These are phyloP conservation scores for Apostichopus parvimensis DNA, from an alignment of 35 echinoderm and acorn worm species.

Conservation along the genomic window DNA sequence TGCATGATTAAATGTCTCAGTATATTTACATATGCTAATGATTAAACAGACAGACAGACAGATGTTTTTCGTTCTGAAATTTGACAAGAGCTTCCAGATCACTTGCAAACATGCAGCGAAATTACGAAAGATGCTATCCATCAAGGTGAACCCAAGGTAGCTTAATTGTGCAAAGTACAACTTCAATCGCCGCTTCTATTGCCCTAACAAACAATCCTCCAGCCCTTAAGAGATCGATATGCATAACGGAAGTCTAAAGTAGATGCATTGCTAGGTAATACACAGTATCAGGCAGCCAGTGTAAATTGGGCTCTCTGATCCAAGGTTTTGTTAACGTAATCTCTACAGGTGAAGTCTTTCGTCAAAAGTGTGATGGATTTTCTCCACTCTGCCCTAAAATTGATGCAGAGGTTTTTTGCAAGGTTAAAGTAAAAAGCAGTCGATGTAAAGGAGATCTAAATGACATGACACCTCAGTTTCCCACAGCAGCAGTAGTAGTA, in stretches of 20 bases:
- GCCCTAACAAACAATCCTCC: not conserved
- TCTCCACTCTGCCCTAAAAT: not conserved
- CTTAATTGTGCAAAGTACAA: not conserved
- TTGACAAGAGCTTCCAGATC: not conserved
- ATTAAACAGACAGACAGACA: not conserved
- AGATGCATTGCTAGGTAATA: not conserved
- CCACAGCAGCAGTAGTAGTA: not conserved
- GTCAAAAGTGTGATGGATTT: not conserved
- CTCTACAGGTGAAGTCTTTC: not conserved
- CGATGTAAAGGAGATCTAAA: not conserved
- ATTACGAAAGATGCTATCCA: no score
- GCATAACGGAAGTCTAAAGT: not conserved
- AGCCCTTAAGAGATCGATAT: not conserved
- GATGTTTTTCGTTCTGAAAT: not conserved
- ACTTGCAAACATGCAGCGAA: no score
- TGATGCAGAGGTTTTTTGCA: constrained; percentile 4
- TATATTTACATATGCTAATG: no score
- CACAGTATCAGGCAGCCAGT: not conserved
- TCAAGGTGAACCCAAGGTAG: not conserved
- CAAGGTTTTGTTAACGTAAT: constrained; percentile 1
- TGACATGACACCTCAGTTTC: not conserved
- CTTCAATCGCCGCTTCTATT: not conserved
- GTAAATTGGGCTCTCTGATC: not conserved
- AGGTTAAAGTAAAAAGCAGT: not conserved
- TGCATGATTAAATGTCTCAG: no score